Evolutionary conservation across 2,113 vertebrate genomes (phyloP).

Genomic region (Varanus salvator): DNA sequence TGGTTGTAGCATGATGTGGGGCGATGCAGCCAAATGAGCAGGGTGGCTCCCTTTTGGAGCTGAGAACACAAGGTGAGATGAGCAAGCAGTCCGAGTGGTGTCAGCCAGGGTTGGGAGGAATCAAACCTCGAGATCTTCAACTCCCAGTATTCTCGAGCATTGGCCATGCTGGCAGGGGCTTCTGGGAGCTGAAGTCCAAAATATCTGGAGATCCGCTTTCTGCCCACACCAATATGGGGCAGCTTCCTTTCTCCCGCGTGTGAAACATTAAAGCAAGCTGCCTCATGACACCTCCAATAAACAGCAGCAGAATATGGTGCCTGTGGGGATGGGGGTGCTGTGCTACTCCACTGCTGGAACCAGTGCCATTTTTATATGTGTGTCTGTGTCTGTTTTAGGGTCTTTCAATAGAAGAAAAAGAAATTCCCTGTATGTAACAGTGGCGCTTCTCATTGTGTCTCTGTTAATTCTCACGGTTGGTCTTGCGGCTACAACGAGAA

Average conservation of each 20-base stretch:
- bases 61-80: no score
- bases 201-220: no score
- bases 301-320: neutral
- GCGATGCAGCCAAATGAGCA: no score
- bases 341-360: slow-evolving; percentile 46
- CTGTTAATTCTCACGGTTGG: slow-evolving; percentile 95
- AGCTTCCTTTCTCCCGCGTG: neutral
- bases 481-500: slow-evolving; percentile 95
- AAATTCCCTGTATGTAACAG: slow-evolving; percentile 95
- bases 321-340: slow-evolving; percentile 43
- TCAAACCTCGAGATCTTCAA: no score
- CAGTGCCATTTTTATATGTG: slow-evolving; percentile 71
- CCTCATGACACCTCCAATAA: slow-evolving; percentile 6
- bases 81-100: no score
- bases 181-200: no score
- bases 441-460: slow-evolving; percentile 92
- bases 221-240: neutral
- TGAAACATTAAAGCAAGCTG: neutral
- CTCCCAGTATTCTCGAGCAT: no score
- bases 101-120: no score
- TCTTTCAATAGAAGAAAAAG: slow-evolving; percentile 95
- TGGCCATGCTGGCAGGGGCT: no score
- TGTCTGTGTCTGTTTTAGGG: slow-evolving; percentile 83
- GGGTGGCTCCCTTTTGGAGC: no score
- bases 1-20: no score